phyloP scores from a whole-genome alignment of 1,140 invertebrate species.

The Drosophila auraria region DNA sequence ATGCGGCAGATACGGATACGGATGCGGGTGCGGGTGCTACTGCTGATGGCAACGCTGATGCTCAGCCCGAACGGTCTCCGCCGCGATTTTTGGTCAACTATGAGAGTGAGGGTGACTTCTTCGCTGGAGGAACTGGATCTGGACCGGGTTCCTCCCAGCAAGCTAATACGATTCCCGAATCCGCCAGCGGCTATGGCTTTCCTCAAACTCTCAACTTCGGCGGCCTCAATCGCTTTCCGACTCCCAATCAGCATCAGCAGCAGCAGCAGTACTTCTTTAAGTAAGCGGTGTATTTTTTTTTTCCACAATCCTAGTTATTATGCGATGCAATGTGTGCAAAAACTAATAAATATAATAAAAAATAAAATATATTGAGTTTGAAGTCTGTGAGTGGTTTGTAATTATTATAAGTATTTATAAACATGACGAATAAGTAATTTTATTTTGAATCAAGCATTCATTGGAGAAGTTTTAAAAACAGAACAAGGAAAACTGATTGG shows the following conservation, averaged over 20 bases:
- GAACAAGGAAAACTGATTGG: neutral
- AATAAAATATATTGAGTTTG: slow-evolving; percentile 9
- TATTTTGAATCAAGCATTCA: no score
- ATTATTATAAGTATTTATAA: neutral
- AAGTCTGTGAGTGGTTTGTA: neutral
- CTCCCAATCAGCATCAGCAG: slow-evolving; percentile 9
- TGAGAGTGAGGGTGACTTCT: slow-evolving; percentile 18
- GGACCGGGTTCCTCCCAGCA: neutral
- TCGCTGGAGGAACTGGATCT: slow-evolving; percentile 4
- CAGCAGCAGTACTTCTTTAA: slow-evolving; percentile 46
- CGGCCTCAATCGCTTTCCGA: slow-evolving; percentile 6
- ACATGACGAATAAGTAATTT: no score
- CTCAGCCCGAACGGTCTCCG: slow-evolving; percentile 5
- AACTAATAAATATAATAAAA: slow-evolving; percentile 12
- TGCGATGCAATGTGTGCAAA: slow-evolving; percentile 16
- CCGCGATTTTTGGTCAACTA: slow-evolving; percentile 45
- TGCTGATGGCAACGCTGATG: slow-evolving; percentile 7
- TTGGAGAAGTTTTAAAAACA: neutral
- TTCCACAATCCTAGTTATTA: slow-evolving; percentile 7
- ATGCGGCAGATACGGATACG: slow-evolving; percentile 9
- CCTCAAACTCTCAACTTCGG: neutral
- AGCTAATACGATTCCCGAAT: neutral
- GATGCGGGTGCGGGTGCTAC: neutral
- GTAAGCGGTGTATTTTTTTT: slow-evolving; percentile 31
- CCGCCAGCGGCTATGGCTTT: slow-evolving; percentile 3